Evolutionary conservation across 2,797 vertebrate species (phyloP), one percentile per base, ranked within the genome.

Genomic region (Ptychadena robeensis): DNA sequence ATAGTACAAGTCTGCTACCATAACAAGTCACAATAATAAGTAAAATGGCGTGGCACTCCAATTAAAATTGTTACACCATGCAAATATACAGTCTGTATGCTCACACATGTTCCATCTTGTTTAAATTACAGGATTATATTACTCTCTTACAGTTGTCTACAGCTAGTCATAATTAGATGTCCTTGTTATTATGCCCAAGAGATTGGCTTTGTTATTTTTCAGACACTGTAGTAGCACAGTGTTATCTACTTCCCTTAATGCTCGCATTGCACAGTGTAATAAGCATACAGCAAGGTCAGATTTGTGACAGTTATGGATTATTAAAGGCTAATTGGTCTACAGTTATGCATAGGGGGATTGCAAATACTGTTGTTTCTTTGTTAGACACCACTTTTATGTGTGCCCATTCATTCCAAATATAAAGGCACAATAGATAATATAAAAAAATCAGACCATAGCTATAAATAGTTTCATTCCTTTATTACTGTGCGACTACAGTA

Each of bases 251-350:
- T 30, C 35, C 64, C 53, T 44, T 76, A 76, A 53, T 70, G 66
- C 53, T 61, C 35, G 31, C 67, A 76, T 40, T 44, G 65, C 53
- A 12, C 11, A 27, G 37, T 40, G 44, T 70, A 82, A 82, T 82
- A 38, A 63, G 34, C 15, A 67, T 34, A 74, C 6, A 22, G 44
- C 25, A 30, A 82, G 66, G 81, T 82, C 73, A 71, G 38, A 71
- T 64, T 71, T 78, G 30, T 65, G 81, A 78, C 66, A 78, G 74
- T 37, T 78, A 77, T 77, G 38, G 74, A 82, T 78, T 82, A 72
- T 77, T 72, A 65, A 70, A 35, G 73, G 74, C 38, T 82, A 82
- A 82, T 69, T 82, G 63, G 72, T 40, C 48, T 61, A 53, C 72
- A 69, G 10, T 65, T 71, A 53, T 65, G 67, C 76, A 69, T 64